These are phyloP conservation scores for Nannoperca obscura DNA, from an alignment of 2,797 vertebrate species.

Conservation along the genomic window DNA sequence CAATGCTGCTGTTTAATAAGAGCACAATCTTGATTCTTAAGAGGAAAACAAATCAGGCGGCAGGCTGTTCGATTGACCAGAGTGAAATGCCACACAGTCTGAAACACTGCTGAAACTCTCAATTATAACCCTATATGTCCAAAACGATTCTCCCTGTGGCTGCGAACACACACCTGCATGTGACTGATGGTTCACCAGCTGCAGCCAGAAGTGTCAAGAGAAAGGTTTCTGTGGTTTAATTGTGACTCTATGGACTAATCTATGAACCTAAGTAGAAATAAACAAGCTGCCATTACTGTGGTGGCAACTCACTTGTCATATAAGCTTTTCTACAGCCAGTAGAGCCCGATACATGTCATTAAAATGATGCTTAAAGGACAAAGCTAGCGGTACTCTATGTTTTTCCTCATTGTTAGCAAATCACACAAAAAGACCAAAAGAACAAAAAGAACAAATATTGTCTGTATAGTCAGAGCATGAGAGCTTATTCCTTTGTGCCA, in stretches of 20 bases:
- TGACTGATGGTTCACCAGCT: not conserved
- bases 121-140: constrained; percentile 7
- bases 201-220: not conserved
- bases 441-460: not conserved
- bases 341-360: not conserved
- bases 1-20: constrained; percentile 27
- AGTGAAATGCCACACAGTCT: not conserved
- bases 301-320: not conserved
- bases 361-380: not conserved
- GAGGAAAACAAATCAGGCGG: constrained; percentile 6
- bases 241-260: not conserved
- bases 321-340: constrained; percentile 4
- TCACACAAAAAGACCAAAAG: not conserved
- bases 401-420: not conserved
- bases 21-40: constrained; percentile 6
- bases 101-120: not conserved
- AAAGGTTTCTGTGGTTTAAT: constrained; percentile 4
- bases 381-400: not conserved
- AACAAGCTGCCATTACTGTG: constrained; percentile 6
- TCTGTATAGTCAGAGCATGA: not conserved
- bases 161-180: constrained; percentile 1
- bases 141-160: not conserved
- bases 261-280: not conserved
- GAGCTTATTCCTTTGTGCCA: not conserved
- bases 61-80: not conserved